phyloP scores from a whole-genome alignment of 2,888 invertebrate genomes.

The Itoplectis maculator region DNA sequence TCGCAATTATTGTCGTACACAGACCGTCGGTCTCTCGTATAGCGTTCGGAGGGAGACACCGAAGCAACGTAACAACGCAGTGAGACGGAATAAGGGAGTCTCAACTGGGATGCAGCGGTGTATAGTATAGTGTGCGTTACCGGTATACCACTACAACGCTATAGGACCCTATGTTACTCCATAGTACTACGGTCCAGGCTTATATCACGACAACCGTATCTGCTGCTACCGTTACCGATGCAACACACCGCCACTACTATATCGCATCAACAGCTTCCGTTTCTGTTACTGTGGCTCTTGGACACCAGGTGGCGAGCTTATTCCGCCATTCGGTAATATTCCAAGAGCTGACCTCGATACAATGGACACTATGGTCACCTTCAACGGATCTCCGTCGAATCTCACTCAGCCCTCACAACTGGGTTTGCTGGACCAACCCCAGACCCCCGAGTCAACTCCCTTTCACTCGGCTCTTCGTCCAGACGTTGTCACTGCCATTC shows the following conservation, averaged over 20 bases:
- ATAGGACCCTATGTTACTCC: constrained; percentile 1
- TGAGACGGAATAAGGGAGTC: constrained; percentile 28
- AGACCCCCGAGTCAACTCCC: constrained; percentile 26
- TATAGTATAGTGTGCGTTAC: constrained; percentile 9
- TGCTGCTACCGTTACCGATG: constrained; percentile 16
- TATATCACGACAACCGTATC: constrained; percentile 22
- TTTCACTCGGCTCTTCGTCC: constrained; percentile 6
- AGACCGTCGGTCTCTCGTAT: constrained; percentile 34
- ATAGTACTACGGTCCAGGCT: not conserved
- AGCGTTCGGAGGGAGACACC: constrained; percentile 32
- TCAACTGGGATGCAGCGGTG: constrained; percentile 36
- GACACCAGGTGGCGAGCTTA: constrained; percentile 66
- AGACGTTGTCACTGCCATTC: constrained; percentile 3
- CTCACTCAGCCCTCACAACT: not conserved
- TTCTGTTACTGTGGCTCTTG: constrained; percentile 18
- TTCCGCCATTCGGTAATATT: constrained; percentile 76
- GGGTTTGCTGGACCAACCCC: constrained; percentile 17
- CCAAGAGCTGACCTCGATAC: constrained; percentile 74
- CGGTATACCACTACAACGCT: constrained; percentile 19
- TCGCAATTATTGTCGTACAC: constrained; percentile 77
- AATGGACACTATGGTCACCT: constrained; percentile 73
- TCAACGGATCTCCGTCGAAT: constrained; percentile 37
- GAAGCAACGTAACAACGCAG: constrained; percentile 10
- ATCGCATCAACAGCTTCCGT: constrained; percentile 10
- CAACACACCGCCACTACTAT: constrained; percentile 11